Conservation (phyloP, 2,797 vertebrate species). For the Acanthurus tractus region DNA sequence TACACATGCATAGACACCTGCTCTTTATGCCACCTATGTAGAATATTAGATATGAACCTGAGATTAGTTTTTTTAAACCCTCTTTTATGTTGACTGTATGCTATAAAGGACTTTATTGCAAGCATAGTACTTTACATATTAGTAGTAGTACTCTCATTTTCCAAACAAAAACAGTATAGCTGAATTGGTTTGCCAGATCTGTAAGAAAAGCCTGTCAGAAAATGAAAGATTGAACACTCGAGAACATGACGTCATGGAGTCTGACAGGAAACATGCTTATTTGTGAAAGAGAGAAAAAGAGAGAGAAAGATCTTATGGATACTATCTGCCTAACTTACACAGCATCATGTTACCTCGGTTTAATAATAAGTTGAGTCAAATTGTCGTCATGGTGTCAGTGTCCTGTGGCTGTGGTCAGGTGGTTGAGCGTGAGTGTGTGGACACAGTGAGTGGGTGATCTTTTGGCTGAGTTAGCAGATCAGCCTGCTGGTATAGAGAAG, state of each 20-base stretch:
- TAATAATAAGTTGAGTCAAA: conserved; percentile 28
- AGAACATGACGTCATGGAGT: conserved; percentile 61
- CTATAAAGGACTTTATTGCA: not conserved
- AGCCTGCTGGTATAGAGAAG: conserved; percentile 37
- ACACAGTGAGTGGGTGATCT: conserved; percentile 31
- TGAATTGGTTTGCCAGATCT: conserved; percentile 23
- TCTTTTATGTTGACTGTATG: not conserved
- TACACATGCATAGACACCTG: conserved; percentile 18
- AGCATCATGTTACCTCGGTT: not conserved
- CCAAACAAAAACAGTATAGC: not conserved
- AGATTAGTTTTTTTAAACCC: not conserved
- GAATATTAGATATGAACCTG: not conserved
- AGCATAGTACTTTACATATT: not conserved
- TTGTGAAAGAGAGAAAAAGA: not conserved
- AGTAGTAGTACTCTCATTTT: not conserved
- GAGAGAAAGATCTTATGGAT: not conserved
- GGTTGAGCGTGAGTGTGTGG: conserved; percentile 20
- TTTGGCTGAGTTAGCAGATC: conserved; percentile 11
- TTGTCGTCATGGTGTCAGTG: not conserved
- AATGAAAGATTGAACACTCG: conserved; percentile 35
- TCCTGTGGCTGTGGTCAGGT: conserved; percentile 9
- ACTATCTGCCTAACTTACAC: not conserved
- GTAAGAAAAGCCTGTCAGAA: conserved; percentile 56
- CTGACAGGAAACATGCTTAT: conserved; percentile 32
- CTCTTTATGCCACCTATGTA: not conserved